Conservation (phyloP, 2,888 invertebrate genomes). For the Coenonympha glycerion region DNA sequence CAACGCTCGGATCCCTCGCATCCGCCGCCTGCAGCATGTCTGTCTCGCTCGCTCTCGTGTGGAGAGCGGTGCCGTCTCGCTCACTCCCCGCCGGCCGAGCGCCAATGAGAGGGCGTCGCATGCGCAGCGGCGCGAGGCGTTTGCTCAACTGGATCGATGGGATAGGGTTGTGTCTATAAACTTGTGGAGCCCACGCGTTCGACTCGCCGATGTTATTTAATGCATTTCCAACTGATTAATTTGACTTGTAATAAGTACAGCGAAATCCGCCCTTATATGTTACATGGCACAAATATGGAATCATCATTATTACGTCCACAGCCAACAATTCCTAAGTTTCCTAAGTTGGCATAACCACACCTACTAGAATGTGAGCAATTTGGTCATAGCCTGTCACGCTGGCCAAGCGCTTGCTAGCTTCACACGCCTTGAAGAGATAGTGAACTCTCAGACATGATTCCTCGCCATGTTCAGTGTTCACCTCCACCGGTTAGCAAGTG, state of each 20-base stretch:
- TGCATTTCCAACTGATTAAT: neutral
- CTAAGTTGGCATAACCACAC: too few relatives aligned
- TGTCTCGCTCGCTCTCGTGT: slow-evolving; percentile 42
- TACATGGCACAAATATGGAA: too few relatives aligned
- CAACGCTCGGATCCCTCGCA: slow-evolving; percentile 73
- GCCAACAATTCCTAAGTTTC: too few relatives aligned
- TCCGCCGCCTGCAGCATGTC: slow-evolving; percentile 58
- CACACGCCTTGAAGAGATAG: too few relatives aligned
- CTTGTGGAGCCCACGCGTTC: slow-evolving; percentile 52
- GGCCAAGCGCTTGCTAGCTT: too few relatives aligned
- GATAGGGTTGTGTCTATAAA: slow-evolving; percentile 55
- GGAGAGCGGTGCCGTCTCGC: slow-evolving; percentile 35
- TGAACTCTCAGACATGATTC: too few relatives aligned
- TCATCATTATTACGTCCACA: too few relatives aligned
- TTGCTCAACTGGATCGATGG: slow-evolving; percentile 67
- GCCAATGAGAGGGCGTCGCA: slow-evolving; percentile 60
- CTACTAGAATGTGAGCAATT: too few relatives aligned
- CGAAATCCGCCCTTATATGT: neutral
- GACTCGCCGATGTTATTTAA: slow-evolving; percentile 36
- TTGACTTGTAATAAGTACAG: neutral
- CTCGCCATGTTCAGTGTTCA: too few relatives aligned
- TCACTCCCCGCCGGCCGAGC: slow-evolving; percentile 45
- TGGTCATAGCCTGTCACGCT: too few relatives aligned
- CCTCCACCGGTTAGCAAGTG: too few relatives aligned
- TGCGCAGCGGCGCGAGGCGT: slow-evolving; percentile 70